Conservation (phyloP, 2,888 invertebrate genomes). For the Cephonodes hylas region DNA sequence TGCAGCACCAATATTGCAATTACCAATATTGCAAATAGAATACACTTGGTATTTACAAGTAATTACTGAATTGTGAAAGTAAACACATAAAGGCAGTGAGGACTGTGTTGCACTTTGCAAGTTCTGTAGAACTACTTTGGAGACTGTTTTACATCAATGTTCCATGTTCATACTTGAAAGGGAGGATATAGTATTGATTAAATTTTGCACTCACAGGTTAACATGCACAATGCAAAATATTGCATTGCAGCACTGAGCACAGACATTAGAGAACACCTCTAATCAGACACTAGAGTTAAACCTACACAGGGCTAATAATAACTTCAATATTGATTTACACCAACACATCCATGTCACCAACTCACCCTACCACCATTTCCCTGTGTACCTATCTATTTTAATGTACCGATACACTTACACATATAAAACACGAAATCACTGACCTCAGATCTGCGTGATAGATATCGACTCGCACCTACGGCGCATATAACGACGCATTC, state of each 20-base stretch:
- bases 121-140: too few species aligned
- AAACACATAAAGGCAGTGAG: too few species aligned
- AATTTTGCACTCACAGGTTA: not conserved
- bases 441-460: constrained; percentile 9
- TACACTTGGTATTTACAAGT: too few species aligned
- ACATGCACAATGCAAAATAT: not conserved
- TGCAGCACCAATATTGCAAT: too few species aligned
- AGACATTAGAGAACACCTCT: not conserved
- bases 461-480: constrained; percentile 4
- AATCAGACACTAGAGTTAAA: not conserved
- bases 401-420: constrained; percentile 1
- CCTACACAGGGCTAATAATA: not conserved
- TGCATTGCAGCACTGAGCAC: not conserved
- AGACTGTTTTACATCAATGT: too few species aligned
- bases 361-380: constrained; percentile 5
- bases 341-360: constrained; percentile 4
- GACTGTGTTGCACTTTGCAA: too few species aligned
- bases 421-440: constrained; percentile 4
- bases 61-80: too few species aligned
- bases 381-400: not conserved
- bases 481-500: not conserved
- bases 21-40: too few species aligned
- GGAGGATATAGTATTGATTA: not conserved
- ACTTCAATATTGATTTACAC: constrained; percentile 10
- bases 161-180: not conserved